phyloP scores from a whole-genome alignment of 2,888 invertebrate species.

The Lithosia quadra region DNA sequence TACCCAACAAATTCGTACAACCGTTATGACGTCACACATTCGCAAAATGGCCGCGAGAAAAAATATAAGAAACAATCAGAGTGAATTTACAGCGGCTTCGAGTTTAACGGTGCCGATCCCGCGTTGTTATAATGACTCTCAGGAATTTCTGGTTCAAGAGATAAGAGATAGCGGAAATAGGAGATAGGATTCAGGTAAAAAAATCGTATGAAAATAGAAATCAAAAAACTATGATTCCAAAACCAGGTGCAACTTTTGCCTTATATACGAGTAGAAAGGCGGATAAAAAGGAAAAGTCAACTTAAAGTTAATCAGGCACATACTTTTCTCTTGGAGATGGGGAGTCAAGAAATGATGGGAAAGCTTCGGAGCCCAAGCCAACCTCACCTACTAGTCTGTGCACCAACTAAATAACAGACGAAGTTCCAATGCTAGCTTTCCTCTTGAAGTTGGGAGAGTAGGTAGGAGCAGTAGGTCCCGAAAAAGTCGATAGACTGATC shows the following conservation, averaged over 20 bases:
- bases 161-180: conserved; percentile 27
- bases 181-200: not conserved
- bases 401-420: too few relatives aligned
- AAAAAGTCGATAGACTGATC: too few relatives aligned
- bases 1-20: conserved; percentile 33
- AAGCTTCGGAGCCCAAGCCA: too few relatives aligned
- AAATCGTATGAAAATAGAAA: too few relatives aligned
- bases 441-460: too few relatives aligned
- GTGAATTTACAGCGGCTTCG: conserved; percentile 71
- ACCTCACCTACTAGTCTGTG: too few relatives aligned
- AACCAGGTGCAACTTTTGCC: not conserved
- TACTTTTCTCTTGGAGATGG: too few relatives aligned
- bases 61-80: conserved; percentile 70
- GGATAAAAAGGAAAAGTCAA: not conserved
- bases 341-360: too few relatives aligned
- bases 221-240: not conserved
- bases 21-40: conserved; percentile 44
- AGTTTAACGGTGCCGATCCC: conserved; percentile 76
- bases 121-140: conserved; percentile 73
- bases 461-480: too few relatives aligned
- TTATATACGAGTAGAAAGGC: not conserved
- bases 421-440: too few relatives aligned
- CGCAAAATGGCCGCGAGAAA: conserved; percentile 38
- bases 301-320: not conserved
- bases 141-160: conserved; percentile 41